A percentile compares a stretch with the other conserved stretches of the same genome.
phyloP scores from a whole-genome alignment of 2,113 vertebrate species.

The Scortum barcoo region DNA sequence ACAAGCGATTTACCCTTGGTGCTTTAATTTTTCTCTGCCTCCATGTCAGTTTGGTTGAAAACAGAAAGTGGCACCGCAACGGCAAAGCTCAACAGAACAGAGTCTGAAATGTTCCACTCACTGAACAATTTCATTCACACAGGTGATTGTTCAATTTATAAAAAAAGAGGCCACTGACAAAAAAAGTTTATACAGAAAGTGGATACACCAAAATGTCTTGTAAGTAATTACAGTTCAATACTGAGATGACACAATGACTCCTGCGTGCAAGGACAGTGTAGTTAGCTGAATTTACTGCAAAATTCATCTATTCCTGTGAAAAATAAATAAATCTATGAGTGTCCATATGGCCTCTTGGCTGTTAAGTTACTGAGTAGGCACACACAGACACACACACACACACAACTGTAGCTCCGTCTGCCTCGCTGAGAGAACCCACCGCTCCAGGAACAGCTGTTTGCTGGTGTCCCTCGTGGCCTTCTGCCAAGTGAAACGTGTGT shows the following conservation, averaged over 20 bases:
- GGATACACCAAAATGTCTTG: slow-evolving; percentile 2
- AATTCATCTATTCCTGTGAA: slow-evolving; percentile 30
- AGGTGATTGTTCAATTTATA: slow-evolving; percentile 13
- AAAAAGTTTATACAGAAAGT: not conserved
- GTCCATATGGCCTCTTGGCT: slow-evolving; percentile 68
- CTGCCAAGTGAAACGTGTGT: slow-evolving; percentile 61
- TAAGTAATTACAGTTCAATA: slow-evolving; percentile 12
- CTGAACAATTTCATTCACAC: slow-evolving; percentile 33
- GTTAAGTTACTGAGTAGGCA: slow-evolving; percentile 29
- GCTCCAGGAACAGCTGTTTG: slow-evolving; percentile 75
- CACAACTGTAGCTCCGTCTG: slow-evolving; percentile 57
- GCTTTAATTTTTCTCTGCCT: slow-evolving; percentile 28
- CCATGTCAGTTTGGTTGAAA: slow-evolving; percentile 11
- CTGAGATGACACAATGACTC: slow-evolving; percentile 2
- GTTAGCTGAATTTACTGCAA: slow-evolving; percentile 22
- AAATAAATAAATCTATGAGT: slow-evolving; percentile 51
- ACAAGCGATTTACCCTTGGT: slow-evolving; percentile 23
- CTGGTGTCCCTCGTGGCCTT: slow-evolving; percentile 59
- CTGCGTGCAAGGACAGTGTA: not conserved
- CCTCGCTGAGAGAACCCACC: slow-evolving; percentile 59
- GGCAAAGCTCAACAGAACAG: not conserved
- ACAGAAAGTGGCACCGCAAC: slow-evolving; percentile 1
- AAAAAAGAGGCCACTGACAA: not conserved
- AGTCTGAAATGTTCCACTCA: slow-evolving; percentile 31
- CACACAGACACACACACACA: slow-evolving; percentile 23